Percentiles rank a stretch among this genome's conserved stretches.
phyloP scores from a whole-genome alignment of 1,140 invertebrate species.

The Myzus persicae region DNA sequence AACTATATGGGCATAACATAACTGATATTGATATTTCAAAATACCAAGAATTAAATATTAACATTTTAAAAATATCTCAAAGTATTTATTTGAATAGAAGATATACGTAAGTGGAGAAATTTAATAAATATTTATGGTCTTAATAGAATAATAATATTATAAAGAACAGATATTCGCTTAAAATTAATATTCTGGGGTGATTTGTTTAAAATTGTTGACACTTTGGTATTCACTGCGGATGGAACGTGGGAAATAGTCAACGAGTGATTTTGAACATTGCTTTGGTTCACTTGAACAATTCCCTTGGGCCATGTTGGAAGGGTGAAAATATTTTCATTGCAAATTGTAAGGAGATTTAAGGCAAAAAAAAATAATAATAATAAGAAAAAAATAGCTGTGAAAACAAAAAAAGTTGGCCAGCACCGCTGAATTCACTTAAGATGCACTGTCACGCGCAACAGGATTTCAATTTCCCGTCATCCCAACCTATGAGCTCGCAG shows the following conservation, averaged over 20 bases:
- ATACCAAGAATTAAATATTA: not conserved
- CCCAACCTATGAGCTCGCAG: not conserved
- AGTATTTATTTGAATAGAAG: not conserved
- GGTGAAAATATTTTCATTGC: not conserved
- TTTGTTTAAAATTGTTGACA: not conserved
- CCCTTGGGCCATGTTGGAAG: not conserved
- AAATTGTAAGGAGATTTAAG: slow-evolving; percentile 24
- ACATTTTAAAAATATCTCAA: not conserved
- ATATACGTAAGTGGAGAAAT: not conserved
- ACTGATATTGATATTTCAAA: not conserved
- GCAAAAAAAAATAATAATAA: not conserved
- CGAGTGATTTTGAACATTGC: not conserved
- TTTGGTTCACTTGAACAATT: not conserved
- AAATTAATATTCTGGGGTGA: not conserved
- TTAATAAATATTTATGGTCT: not conserved
- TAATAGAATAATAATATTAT: not conserved
- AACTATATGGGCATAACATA: too few species aligned
- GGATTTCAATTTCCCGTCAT: slow-evolving; percentile 29
- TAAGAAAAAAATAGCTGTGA: not conserved
- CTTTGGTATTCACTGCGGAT: not conserved
- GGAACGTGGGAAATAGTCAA: not conserved
- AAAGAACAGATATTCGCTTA: not conserved
- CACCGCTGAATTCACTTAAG: not conserved
- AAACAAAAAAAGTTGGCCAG: slow-evolving; percentile 4
- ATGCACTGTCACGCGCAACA: slow-evolving; percentile 29